These are phyloP conservation scores for Ecdyonurus torrentis DNA, from an alignment of 2,888 invertebrate species.

Conservation along the genomic window DNA sequence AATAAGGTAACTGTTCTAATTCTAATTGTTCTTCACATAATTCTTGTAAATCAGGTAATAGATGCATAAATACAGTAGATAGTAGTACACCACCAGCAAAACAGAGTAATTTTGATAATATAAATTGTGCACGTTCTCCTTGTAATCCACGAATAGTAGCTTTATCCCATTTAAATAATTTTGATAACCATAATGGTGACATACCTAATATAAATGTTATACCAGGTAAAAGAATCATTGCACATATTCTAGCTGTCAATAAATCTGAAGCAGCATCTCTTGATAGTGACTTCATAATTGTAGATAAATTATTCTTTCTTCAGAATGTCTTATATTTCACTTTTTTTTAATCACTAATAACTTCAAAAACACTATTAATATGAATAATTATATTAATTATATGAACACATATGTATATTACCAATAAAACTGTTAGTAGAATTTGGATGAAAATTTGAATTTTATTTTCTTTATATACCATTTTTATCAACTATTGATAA, in stretches of 20 bases:
- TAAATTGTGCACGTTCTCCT: not conserved
- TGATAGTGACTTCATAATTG: no score
- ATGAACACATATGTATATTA: no score
- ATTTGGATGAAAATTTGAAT: no score
- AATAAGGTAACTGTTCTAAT: not conserved
- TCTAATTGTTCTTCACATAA: not conserved
- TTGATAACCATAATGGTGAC: not conserved
- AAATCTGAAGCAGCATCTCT: not conserved
- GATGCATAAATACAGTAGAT: not conserved
- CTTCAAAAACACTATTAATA: no score
- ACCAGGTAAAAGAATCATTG: not conserved
- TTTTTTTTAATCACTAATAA: no score
- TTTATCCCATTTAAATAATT: not conserved
- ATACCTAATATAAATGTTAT: not conserved
- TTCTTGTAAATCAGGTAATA: not conserved
- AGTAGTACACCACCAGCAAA: not conserved
- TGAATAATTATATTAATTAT: no score
- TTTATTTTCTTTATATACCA: no score
- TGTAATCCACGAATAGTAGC: not conserved
- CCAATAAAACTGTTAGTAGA: no score
- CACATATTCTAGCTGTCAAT: not conserved
- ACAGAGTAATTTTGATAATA: constrained; percentile 1
- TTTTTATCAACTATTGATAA: no score
- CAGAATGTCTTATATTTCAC: no score
- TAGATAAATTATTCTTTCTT: no score